Conservation (phyloP, 1,140 invertebrate species). For the Homarus americanus region DNA sequence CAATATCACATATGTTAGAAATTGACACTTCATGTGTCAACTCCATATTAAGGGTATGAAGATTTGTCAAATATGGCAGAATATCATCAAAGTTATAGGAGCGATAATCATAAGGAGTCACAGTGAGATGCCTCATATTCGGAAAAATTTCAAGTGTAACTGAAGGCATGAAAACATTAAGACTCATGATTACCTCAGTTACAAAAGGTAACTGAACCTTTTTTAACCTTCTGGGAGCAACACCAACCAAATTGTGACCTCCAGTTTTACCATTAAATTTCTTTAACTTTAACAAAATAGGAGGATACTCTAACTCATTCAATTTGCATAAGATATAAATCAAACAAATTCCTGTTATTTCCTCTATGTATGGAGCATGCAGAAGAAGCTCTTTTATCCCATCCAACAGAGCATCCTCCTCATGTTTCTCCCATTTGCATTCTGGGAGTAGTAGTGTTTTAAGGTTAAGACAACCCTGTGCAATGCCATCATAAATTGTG, state of each 20-base stretch:
- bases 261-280: not conserved
- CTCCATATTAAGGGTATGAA: conserved; percentile 1
- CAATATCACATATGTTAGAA: conserved; percentile 14
- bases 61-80: conserved; percentile 1
- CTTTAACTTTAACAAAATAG: not conserved
- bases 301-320: not conserved
- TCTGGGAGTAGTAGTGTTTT: not conserved
- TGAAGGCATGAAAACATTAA: not conserved
- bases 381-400: not conserved
- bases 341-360: not conserved
- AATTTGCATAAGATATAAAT: not conserved
- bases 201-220: not conserved
- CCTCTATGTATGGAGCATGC: not conserved
- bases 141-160: not conserved
- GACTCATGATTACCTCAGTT: not conserved
- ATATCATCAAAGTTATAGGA: not conserved
- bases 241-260: not conserved
- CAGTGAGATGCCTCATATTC: not conserved
- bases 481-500: not conserved
- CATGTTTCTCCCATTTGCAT: not conserved
- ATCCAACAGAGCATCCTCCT: not conserved
- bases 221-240: not conserved
- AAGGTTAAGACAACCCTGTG: not conserved
- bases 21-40: not conserved
- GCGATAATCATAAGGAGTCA: not conserved